Evolutionary conservation across 2,888 invertebrate species (phyloP), one percentile per base, ranked within the genome.

Genomic region (Melanophora roralis): DNA sequence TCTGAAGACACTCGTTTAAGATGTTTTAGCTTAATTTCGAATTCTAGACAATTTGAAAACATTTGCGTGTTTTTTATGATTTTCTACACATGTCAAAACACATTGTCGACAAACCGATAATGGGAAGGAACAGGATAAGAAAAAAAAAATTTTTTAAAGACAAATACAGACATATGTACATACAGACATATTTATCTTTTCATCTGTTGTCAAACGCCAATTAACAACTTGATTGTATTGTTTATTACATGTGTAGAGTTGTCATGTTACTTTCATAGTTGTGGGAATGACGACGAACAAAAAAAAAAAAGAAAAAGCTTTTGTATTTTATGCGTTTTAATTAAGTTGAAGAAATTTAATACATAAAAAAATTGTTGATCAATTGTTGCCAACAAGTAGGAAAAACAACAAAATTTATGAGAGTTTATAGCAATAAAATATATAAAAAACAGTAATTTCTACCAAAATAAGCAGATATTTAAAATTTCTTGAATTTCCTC

Each of bases 131-230:
- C 27, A 27, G 27, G 27, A 27, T 6, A 27, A 27, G 27, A 27
- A 27, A 27, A 27, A 3, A n/a, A 27, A 27, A 27, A 5, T 27
- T 27, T 27, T 3, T 27, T 27, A 6, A 27, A 27, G 27, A 27
- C 6, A 27, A 6, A 27, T n/a, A n/a, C n/a, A n/a, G n/a, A n/a
- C n/a, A n/a, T n/a, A n/a, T n/a, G n/a, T n/a, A n/a, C n/a, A n/a
- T 32, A 40, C 9, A 53, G 19, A 78, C 74, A 78, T 71, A 62
- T 72, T 72, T 80, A 80, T 80, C 79, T 80, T 80, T 75, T 51
- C 75, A 80, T 80, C 79, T 72, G 40, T 60, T 80, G 79, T 80
- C 79, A 80, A 80, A 80, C 75, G 79, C 62, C 79, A 79, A 80
- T 80, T 80, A 80, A 67, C 71, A 76, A 75, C 21, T 67, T 72